Conservation (phyloP, 2,797 vertebrate genomes). For the Poeciliopsis presidionis region DNA sequence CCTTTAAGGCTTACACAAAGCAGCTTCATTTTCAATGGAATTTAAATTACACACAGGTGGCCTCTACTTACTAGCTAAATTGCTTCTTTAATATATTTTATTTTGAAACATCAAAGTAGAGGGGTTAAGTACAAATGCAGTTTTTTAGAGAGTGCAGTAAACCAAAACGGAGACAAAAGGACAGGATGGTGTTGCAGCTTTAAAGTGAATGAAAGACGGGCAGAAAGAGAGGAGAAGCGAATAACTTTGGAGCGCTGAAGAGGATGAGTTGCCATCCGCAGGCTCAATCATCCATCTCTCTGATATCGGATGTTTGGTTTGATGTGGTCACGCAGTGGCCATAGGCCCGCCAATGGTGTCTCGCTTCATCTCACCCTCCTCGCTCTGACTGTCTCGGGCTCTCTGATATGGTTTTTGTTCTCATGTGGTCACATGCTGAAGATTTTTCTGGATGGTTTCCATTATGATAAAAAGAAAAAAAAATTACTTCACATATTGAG, state of each 20-base stretch:
- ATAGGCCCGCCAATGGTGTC: constrained; percentile 27
- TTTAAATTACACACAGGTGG: constrained; percentile 4
- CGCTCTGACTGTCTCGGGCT: constrained; percentile 20
- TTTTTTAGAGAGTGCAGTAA: constrained; percentile 9
- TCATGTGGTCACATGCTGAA: constrained; percentile 71
- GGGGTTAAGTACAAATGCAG: not conserved
- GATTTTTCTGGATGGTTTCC: constrained; percentile 76
- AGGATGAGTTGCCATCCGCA: constrained; percentile 52
- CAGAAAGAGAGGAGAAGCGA: constrained; percentile 32
- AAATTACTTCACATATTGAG: constrained; percentile 22
- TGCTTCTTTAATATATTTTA: not conserved
- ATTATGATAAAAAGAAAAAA: constrained; percentile 72
- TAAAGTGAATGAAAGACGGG: constrained; percentile 39
- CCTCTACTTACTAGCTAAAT: not conserved
- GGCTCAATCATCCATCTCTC: constrained; percentile 66
- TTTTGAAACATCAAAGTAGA: not conserved
- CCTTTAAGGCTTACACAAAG: not conserved
- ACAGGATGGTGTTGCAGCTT: constrained; percentile 34
- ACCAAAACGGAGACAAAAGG: constrained; percentile 21
- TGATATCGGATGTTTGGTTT: constrained; percentile 66
- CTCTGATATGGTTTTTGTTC: constrained; percentile 75
- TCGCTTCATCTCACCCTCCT: constrained; percentile 29
- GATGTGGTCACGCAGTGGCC: constrained; percentile 70
- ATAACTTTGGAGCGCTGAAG: constrained; percentile 43
- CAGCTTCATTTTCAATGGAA: not conserved